Base-by-base conservation (phyloP, 2,888 invertebrate species). In the Buathra laborator region DNA sequence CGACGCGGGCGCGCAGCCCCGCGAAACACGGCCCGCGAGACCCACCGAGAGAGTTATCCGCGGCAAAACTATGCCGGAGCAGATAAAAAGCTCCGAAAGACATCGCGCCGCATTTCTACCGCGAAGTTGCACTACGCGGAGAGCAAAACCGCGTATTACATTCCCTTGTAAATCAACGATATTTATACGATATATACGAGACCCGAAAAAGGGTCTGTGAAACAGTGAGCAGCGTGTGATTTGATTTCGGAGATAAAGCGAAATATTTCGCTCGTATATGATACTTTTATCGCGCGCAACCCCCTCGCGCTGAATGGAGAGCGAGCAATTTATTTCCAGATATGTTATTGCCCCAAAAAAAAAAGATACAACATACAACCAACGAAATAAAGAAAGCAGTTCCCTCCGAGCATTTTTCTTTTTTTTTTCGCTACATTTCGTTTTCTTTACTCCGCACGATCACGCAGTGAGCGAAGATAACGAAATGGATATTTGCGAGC, bases 81-180 rank as follows among this genome's bases (percentile, higher is more conserved):
- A 10, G 19, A 43, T 37, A 56, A 71, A 53, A 71, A 56, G 43
- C 71, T 16, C 19, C 37, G 37, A 37, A 37, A 37, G 37, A 51
- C 7, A 51, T 51, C 14, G 14, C 3, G n/a, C 4, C 12, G 12
- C 4, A 51, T 46, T 12, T 46, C 53, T 53, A 71, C 53, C 32
- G 68, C 67, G 24, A 24, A 24, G 24, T 24, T 24, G 24, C 24
- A 24, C 24, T 24, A 24, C 24, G 24, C 24, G 37, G 37, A 37
- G 37, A 37, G 37, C 9, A 37, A 37, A 37, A 37, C 37, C 37
- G 37, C 37, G 48, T 48, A n/a, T 48, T 9, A 5, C 37, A 37
- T 37, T 37, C 37, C 19, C 44, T 51, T 67, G 51, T 85, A 85
- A 85, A 85, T 85, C 82, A 85, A 75, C 66, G 66, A 82, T 82